Evolutionary conservation across 2,888 invertebrate genomes (phyloP).

Genomic region (Sthenelais limicola): DNA sequence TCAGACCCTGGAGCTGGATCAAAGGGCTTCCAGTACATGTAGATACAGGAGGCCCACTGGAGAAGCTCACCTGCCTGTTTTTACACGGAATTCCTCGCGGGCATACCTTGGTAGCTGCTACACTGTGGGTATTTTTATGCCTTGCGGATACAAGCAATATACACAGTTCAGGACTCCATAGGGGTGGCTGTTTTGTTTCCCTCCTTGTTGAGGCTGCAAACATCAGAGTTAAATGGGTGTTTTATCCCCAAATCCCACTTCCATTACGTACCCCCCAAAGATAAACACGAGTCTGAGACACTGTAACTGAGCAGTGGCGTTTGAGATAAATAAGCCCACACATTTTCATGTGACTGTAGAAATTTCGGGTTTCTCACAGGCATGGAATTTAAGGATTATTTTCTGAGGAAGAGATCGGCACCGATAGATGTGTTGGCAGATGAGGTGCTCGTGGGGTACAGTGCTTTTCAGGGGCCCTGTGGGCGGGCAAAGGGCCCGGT

Average conservation of each 20-base stretch:
- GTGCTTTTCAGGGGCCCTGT: slow-evolving; percentile 25
- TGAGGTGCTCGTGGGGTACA: no score
- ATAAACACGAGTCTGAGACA: no score
- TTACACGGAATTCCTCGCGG: slow-evolving; percentile 27
- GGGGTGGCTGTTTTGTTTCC: slow-evolving; percentile 22
- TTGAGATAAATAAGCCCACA: no score
- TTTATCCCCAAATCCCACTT: no score
- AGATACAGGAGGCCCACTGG: slow-evolving; percentile 19
- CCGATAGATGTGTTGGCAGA: no score
- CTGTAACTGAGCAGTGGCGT: no score
- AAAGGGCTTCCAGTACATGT: not conserved
- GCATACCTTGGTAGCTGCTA: slow-evolving; percentile 34
- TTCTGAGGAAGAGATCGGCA: no score
- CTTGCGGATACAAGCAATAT: slow-evolving; percentile 30
- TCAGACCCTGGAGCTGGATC: slow-evolving; percentile 2
- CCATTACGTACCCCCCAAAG: no score
- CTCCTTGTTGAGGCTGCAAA: slow-evolving; percentile 23
- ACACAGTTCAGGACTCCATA: slow-evolving; percentile 12
- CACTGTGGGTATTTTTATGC: slow-evolving; percentile 35
- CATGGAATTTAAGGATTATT: no score
- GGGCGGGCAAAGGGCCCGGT: slow-evolving; percentile 34
- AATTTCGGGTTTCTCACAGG: no score
- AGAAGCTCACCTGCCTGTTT: slow-evolving; percentile 22
- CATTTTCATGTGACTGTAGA: no score
- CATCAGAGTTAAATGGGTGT: no score